Percentiles rank a stretch among this genome's conserved stretches.
phyloP scores from a whole-genome alignment of 2,113 vertebrate species.

The Aix galericulata region DNA sequence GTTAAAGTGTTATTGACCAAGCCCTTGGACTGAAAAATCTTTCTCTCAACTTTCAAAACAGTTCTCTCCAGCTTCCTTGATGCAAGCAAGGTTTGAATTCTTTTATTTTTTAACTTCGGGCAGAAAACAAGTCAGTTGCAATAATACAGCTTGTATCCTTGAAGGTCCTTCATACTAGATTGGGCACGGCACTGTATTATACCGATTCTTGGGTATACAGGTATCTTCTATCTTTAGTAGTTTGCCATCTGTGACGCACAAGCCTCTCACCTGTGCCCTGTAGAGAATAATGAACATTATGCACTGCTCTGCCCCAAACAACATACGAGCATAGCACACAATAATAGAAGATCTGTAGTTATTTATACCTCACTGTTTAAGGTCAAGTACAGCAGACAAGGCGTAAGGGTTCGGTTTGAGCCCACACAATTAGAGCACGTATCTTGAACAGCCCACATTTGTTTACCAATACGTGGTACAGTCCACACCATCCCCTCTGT shows the following conservation, averaged over 20 bases:
- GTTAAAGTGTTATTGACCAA: background rate
- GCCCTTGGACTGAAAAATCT: background rate
- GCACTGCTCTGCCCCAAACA: background rate
- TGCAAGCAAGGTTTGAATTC: background rate
- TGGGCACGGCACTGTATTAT: background rate
- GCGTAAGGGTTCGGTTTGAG: background rate
- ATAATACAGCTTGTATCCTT: background rate
- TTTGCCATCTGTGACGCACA: rapidly evolving
- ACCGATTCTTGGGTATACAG: rapidly evolving
- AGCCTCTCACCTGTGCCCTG: background rate
- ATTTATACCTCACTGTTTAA: background rate
- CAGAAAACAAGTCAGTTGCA: background rate
- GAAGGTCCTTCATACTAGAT: background rate
- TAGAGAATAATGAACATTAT: background rate
- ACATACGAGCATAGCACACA: background rate
- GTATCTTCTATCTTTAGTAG: background rate
- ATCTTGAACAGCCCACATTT: background rate
- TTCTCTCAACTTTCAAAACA: background rate
- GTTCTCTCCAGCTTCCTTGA: background rate
- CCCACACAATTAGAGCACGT: background rate
- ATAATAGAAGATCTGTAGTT: background rate
- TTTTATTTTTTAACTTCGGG: background rate
- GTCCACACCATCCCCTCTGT: background rate
- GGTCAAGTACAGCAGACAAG: background rate
- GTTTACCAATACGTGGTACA: background rate